Conservation (phyloP, 2,113 vertebrate genomes). For the Corythoichthys haematopterus region DNA sequence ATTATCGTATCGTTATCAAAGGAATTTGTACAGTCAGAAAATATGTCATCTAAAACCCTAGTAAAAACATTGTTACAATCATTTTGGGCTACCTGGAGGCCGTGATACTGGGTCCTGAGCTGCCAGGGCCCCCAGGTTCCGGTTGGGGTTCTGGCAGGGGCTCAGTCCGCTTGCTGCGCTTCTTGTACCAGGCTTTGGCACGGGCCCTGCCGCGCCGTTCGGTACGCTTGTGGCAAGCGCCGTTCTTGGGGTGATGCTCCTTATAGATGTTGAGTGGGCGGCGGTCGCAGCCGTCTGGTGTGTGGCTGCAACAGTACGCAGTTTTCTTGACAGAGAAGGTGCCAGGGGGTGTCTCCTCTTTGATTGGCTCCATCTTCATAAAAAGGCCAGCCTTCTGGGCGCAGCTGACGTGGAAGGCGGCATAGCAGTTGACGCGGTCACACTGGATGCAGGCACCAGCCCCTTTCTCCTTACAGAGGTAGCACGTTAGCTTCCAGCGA, state of each 20-base stretch:
- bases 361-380: constrained; percentile 97
- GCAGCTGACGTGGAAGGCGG: constrained; percentile 96
- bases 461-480: constrained; percentile 96
- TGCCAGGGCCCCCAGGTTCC: constrained; percentile 68
- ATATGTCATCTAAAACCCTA: too few relatives aligned
- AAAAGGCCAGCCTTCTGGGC: constrained; percentile 91
- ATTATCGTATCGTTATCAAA: background rate
- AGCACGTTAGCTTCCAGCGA: constrained; percentile 96
- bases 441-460: constrained; percentile 97
- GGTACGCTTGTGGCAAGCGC: constrained; percentile 79
- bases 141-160: constrained; percentile 70
- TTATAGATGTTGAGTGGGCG: constrained; percentile 89
- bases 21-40: too few relatives aligned
- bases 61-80: too few relatives aligned
- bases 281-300: constrained; percentile 83
- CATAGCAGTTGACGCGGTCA: constrained; percentile 95
- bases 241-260: constrained; percentile 80
- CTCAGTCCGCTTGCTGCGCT: constrained; percentile 79
- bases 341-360: constrained; percentile 70
- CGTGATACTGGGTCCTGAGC: constrained; percentile 86
- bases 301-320: constrained; percentile 91
- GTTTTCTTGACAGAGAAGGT: constrained; percentile 95
- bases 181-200: constrained; percentile 82
- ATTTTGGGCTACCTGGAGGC: constrained; percentile 80
- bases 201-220: constrained; percentile 74